phyloP scores from a whole-genome alignment of 2,797 vertebrate genomes.

The Margarornis squamiger region DNA sequence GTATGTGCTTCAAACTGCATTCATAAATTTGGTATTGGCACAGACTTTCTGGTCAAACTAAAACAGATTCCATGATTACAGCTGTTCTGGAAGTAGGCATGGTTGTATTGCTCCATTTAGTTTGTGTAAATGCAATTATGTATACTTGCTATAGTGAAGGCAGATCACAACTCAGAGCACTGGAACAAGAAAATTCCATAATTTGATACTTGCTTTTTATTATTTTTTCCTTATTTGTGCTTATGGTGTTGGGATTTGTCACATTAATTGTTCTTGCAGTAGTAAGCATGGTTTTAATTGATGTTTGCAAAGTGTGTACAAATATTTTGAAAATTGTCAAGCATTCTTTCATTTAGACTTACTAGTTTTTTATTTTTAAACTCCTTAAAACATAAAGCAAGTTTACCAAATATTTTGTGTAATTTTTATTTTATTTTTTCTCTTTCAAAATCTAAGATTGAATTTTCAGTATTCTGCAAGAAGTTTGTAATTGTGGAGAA shows the following conservation, averaged over 20 bases:
- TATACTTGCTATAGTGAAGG: constrained; percentile 11
- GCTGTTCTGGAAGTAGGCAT: background rate
- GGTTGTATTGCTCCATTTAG: background rate
- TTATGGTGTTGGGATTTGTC: background rate
- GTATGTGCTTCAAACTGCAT: constrained; percentile 11
- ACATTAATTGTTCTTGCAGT: background rate
- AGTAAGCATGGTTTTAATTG: background rate
- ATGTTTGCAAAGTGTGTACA: background rate
- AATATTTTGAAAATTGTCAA: background rate
- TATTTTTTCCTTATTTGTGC: background rate
- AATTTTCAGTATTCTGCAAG: background rate
- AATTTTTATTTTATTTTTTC: background rate
- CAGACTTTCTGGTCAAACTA: constrained; percentile 12
- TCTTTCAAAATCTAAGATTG: background rate
- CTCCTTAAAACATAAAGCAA: background rate
- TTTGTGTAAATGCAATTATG: constrained; percentile 18
- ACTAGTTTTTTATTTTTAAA: background rate
- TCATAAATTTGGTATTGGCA: background rate
- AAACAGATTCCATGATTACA: background rate
- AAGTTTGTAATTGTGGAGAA: background rate
- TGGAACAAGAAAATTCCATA: constrained; percentile 33
- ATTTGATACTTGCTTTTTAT: background rate
- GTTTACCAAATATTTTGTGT: background rate
- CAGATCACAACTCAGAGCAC: background rate
- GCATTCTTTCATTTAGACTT: background rate